Evolutionary conservation across 2,113 vertebrate genomes (phyloP).

Genomic region (Coptodon rendalli): DNA sequence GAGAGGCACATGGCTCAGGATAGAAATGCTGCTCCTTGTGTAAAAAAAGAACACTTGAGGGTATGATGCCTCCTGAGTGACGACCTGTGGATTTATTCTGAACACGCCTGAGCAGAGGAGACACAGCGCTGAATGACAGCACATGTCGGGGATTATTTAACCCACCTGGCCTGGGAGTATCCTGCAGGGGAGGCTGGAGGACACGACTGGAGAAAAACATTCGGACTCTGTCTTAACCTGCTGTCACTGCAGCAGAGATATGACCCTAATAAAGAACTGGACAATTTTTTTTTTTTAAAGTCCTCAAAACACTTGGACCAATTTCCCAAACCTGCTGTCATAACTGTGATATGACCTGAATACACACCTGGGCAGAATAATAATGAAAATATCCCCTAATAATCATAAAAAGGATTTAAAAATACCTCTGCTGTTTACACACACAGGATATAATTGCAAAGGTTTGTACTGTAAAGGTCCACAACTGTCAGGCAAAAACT

Average conservation of each 20-base stretch:
- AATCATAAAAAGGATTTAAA: background rate
- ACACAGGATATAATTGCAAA: background rate
- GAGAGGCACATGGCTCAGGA: background rate
- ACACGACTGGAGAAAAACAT: background rate
- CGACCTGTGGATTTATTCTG: background rate
- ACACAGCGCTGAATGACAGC: background rate
- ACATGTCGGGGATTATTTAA: background rate
- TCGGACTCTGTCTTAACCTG: background rate
- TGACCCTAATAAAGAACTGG: background rate
- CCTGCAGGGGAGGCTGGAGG: background rate
- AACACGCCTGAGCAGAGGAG: background rate
- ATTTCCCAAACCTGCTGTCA: background rate
- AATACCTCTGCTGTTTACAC: background rate
- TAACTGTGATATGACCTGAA: background rate
- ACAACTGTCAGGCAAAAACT: background rate
- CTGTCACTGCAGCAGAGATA: background rate
- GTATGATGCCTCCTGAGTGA: background rate
- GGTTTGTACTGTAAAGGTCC: background rate
- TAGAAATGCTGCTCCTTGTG: background rate
- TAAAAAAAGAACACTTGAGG: background rate
- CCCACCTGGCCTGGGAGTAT: background rate
- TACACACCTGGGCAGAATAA: background rate
- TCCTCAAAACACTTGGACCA: background rate
- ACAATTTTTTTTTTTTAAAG: background rate
- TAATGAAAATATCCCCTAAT: background rate